Evolutionary conservation across 1,140 invertebrate species (phyloP), one percentile per base, ranked within the genome.

Genomic region (Anastatus disparis): DNA sequence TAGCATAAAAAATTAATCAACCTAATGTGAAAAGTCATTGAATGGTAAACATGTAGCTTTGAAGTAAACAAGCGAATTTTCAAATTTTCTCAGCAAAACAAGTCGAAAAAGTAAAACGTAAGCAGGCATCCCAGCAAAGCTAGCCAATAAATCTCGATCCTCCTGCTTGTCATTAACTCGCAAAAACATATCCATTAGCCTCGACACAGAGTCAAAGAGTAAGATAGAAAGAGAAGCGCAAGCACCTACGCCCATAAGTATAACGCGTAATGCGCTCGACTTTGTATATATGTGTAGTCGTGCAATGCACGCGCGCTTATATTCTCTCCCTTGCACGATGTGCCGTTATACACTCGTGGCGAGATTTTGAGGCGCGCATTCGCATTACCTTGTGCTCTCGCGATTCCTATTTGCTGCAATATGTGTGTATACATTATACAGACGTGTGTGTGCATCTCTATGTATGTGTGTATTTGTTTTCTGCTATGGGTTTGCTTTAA

Each of bases 61-160:
- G n/a, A n/a, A n/a, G n/a, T n/a, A n/a, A n/a, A n/a, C n/a, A n/a
- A n/a, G n/a, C n/a, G n/a, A n/a, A n/a, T n/a, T n/a, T n/a, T n/a
- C n/a, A n/a, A n/a, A n/a, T n/a, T n/a, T n/a, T n/a, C n/a, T n/a
- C n/a, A n/a, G n/a, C n/a, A n/a, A n/a, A n/a, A n/a, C n/a, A n/a
- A n/a, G n/a, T n/a, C n/a, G n/a, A n/a, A n/a, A n/a, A n/a, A n/a
- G n/a, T n/a, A n/a, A n/a, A n/a, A n/a, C n/a, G n/a, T n/a, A n/a
- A n/a, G n/a, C n/a, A n/a, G n/a, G n/a, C n/a, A n/a, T n/a, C n/a
- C n/a, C n/a, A n/a, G n/a, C n/a, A n/a, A n/a, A n/a, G n/a, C n/a
- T n/a, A n/a, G n/a, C n/a, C 59, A 48, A 26, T 76, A 72, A 73
- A 78, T 77, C 78, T 79, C 74, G 74, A 74, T 78, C 73, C 76